phyloP scores from a whole-genome alignment of 2,797 vertebrate genomes.

The Eptatretus atami region DNA sequence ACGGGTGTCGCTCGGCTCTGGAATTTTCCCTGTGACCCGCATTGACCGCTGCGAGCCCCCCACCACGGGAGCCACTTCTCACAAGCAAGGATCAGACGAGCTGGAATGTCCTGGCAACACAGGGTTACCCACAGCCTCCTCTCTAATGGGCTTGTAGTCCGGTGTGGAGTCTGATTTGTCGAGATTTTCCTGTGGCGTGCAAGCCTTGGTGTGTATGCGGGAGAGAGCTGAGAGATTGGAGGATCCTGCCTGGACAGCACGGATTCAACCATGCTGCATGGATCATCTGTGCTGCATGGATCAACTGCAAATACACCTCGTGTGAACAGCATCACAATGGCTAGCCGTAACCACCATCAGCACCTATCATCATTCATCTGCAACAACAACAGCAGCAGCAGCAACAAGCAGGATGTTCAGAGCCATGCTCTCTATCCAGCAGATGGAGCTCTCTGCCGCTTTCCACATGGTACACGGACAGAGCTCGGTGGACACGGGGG shows the following conservation, averaged over 20 bases:
- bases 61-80: too few relatives aligned
- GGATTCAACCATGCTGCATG: neutral
- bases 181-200: too few relatives aligned
- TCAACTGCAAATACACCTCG: neutral
- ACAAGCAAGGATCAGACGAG: too few relatives aligned
- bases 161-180: too few relatives aligned
- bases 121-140: too few relatives aligned
- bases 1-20: slow-evolving; percentile 15
- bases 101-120: too few relatives aligned
- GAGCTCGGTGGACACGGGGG: neutral
- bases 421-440: neutral
- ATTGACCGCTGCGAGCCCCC: too few relatives aligned
- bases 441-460: neutral
- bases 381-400: neutral
- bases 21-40: neutral
- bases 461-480: slow-evolving; percentile 4
- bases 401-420: neutral
- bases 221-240: too few relatives aligned
- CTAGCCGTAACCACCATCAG: neutral
- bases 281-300: neutral
- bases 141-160: too few relatives aligned
- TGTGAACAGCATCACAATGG: neutral
- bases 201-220: too few relatives aligned
- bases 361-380: neutral
- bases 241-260: too few relatives aligned